Evolutionary conservation across 2,113 vertebrate species (phyloP).

Genomic region (Fregetta grallaria): DNA sequence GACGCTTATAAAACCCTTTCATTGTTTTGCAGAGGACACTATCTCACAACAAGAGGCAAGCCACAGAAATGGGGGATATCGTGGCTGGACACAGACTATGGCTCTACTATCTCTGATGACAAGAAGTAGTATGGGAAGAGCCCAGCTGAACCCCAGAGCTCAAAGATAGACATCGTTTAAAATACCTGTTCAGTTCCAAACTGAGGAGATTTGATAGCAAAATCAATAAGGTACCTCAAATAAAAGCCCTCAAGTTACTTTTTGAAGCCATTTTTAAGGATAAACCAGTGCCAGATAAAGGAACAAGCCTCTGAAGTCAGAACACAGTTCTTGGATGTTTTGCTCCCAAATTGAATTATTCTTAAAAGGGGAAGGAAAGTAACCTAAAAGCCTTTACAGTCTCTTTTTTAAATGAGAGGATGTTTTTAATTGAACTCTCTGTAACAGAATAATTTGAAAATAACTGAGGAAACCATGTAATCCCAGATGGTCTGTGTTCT

Average conservation of each 20-base stretch:
- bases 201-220: neutral
- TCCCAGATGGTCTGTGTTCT: slow-evolving; percentile 27
- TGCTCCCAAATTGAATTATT: neutral
- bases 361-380: neutral
- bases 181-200: neutral
- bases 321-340: neutral
- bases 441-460: slow-evolving; percentile 29
- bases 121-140: neutral
- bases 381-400: neutral
- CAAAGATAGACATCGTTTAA: neutral
- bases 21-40: neutral
- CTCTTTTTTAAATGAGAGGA: slow-evolving; percentile 8
- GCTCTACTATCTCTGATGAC: neutral
- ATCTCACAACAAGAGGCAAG: neutral
- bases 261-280: neutral
- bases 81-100: neutral
- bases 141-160: neutral
- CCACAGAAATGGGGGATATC: neutral
- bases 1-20: neutral
- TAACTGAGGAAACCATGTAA: slow-evolving; percentile 17
- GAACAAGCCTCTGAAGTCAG: neutral
- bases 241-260: neutral
- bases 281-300: neutral
- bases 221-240: neutral
- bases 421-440: slow-evolving; percentile 32